phyloP scores from a whole-genome alignment of 2,888 invertebrate genomes.

The Yponomeuta sedellus region DNA sequence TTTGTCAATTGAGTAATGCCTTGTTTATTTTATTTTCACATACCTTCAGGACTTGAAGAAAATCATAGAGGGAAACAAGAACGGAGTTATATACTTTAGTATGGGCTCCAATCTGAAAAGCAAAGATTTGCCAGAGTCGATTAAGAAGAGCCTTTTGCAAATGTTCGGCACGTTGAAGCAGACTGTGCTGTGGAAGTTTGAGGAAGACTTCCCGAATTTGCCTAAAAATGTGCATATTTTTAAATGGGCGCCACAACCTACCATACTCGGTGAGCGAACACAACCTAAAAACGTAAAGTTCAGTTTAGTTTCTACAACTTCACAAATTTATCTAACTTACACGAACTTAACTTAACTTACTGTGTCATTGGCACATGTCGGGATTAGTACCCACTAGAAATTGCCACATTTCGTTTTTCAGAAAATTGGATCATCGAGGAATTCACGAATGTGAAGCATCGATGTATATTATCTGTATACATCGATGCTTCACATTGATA shows the following conservation, averaged over 20 bases:
- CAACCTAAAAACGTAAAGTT: neutral
- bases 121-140: conserved; percentile 33
- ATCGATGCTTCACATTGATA: no score
- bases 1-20: no score
- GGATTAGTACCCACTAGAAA: no score
- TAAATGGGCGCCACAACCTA: conserved; percentile 44
- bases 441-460: no score
- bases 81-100: conserved; percentile 52
- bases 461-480: no score
- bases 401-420: no score
- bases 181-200: conserved; percentile 51
- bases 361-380: no score
- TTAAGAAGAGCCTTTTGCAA: conserved; percentile 30
- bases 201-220: conserved; percentile 29
- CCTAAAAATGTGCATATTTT: conserved; percentile 41
- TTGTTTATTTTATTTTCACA: neutral
- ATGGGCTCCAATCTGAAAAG: conserved; percentile 48
- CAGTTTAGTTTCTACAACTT: no score
- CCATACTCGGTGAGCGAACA: conserved; percentile 38
- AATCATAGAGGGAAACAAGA: conserved; percentile 37
- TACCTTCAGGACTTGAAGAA: conserved; percentile 45
- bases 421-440: no score
- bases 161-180: conserved; percentile 42
- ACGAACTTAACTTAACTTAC: no score
- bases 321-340: no score